Base-by-base conservation (phyloP, 2,113 vertebrate species). In the Grammatotria lemairii region DNA sequence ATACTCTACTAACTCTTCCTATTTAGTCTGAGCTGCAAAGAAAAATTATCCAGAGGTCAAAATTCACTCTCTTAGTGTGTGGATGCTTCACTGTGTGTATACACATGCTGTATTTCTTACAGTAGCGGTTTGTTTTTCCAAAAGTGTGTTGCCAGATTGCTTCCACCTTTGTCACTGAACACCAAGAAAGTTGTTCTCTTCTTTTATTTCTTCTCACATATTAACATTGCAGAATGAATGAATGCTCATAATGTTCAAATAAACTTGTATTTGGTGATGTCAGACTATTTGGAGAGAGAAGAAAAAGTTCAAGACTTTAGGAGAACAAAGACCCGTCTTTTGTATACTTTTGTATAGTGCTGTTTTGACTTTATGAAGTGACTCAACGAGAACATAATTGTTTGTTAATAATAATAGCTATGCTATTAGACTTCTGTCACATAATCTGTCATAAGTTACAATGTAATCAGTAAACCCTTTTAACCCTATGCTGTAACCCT, bases 101-200 rank as follows among this genome's bases (percentile, higher is more conserved):
- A 47, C 40, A 47, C 8, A 47, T 47, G 7, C 40, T 47, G 40
- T 75, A 47, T 17, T 28, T 17, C 21, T 45, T 47, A 11, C 14
- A 0, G 14, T 5, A 45, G 68, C 0, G 0, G 21, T 0, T 16
- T 73, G 8, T 70, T 73, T 73, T 17, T 73, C n/a, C 45, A 17
- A 45, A 73, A 26, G 21, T 45, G 2, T 45, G 12, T 26, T 45
- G 40, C 21, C 21, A 73, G 21, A 73, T 26, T 73, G 8, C 38
- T 26, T 45, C 21, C 40, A 1, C 40, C 21, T 70, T 26, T 42
- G 26, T 70, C 3, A 13, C 3, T 42, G n/a, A 70, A 42, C n/a
- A 23, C 63, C 7, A 23, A 70, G 12, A 42, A 70, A 70, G 38
- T 45, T 17, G 40, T 73, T 26, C 3, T 45, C 13, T 73, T 73